Conservation (phyloP, 2,888 invertebrate genomes). For the Phalera bucephala region DNA sequence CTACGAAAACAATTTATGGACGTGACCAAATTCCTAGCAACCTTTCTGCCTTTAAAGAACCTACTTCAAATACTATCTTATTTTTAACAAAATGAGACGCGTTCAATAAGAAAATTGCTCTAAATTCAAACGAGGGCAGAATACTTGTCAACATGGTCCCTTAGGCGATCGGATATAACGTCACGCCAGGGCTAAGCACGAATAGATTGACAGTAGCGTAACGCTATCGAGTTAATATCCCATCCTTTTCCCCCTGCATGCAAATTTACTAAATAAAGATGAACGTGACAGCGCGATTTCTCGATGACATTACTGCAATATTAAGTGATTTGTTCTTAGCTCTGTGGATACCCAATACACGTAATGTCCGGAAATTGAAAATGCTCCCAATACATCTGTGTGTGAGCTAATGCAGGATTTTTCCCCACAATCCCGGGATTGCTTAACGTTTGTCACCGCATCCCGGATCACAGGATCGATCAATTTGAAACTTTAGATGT, state of each 20-base stretch:
- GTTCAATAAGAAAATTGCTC: background rate
- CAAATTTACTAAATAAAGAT: too few relatives aligned
- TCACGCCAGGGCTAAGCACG: too few relatives aligned
- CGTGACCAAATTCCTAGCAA: too few relatives aligned
- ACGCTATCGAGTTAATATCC: too few relatives aligned
- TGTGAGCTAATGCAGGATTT: slow-evolving; percentile 7
- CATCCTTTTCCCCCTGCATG: too few relatives aligned
- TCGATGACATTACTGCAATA: too few relatives aligned
- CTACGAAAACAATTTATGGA: too few relatives aligned
- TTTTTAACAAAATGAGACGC: background rate
- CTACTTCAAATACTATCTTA: background rate
- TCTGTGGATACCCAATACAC: background rate
- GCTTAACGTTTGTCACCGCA: slow-evolving; percentile 7
- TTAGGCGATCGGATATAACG: background rate
- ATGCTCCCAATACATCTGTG: slow-evolving; percentile 13
- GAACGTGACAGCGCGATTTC: too few relatives aligned
- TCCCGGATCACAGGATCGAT: slow-evolving; percentile 13
- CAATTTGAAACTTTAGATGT: slow-evolving; percentile 23
- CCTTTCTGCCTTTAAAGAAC: background rate
- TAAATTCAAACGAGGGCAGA: background rate
- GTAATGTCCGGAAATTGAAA: slow-evolving; percentile 18
- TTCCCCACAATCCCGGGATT: slow-evolving; percentile 7
- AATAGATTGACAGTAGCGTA: too few relatives aligned
- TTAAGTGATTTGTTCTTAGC: too few relatives aligned
- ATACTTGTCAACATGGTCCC: background rate